Percentiles rank a stretch among this genome's conserved stretches.
Evolutionary conservation across 2,888 invertebrate genomes (phyloP).

Genomic region (Clostera curtula): DNA sequence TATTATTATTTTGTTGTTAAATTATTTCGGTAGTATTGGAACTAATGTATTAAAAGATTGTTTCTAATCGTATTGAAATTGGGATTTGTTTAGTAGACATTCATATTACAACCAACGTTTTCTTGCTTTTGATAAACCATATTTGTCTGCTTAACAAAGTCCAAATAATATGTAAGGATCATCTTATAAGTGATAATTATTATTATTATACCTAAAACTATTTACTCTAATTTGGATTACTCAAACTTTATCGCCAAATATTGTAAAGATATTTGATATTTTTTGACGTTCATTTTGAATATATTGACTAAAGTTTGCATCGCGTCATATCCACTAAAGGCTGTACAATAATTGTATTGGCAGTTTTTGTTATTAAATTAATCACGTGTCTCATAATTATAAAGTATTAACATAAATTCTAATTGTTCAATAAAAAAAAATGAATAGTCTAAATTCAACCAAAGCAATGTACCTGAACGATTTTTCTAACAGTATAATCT

Average conservation of each 20-base stretch:
- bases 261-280: slow-evolving; percentile 21
- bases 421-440: too few relatives aligned
- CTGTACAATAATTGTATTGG: slow-evolving; percentile 8
- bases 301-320: slow-evolving; percentile 7
- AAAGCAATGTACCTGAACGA: slow-evolving; percentile 47
- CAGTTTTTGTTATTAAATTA: neutral
- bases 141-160: too few relatives aligned
- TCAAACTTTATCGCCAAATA: slow-evolving; percentile 21
- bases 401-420: slow-evolving; percentile 4
- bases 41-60: too few relatives aligned
- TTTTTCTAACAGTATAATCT: slow-evolving; percentile 12
- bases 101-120: slow-evolving; percentile 2
- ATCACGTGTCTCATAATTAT: slow-evolving; percentile 2
- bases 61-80: too few relatives aligned
- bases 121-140: too few relatives aligned
- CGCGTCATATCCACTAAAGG: slow-evolving; percentile 7
- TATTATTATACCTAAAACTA: slow-evolving; percentile 15
- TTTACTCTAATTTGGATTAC: slow-evolving; percentile 15
- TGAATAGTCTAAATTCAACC: slow-evolving; percentile 28
- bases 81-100: too few relatives aligned
- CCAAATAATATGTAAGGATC: slow-evolving; percentile 16
- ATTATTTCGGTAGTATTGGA: slow-evolving; percentile 12
- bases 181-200: slow-evolving; percentile 10
- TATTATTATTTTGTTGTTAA: slow-evolving; percentile 22
- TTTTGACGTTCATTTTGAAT: slow-evolving; percentile 23